These are phyloP conservation scores for Lycopodina hypogea DNA, from an alignment of 37 sponge, comb jelly and placozoan species.

Conservation along the genomic window DNA sequence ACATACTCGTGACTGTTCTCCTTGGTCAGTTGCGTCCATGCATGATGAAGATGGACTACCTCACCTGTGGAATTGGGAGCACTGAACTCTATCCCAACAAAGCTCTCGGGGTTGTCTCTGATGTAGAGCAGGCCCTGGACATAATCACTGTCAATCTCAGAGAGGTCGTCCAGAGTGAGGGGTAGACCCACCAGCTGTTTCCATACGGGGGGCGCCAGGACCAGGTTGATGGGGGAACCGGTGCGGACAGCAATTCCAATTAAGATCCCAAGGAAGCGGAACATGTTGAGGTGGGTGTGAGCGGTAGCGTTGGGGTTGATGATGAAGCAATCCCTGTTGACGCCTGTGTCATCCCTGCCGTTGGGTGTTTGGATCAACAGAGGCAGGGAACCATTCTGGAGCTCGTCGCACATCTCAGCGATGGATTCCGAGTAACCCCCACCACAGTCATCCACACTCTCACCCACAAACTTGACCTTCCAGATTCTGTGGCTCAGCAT, in stretches of 20 bases:
- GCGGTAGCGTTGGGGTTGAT: slow-evolving; percentile 80
- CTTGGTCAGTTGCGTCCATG: slow-evolving; percentile 60
- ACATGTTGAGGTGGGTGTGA: slow-evolving; percentile 84
- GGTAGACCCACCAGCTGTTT: slow-evolving; percentile 84
- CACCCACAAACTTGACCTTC: slow-evolving; percentile 97
- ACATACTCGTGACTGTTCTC: slow-evolving; percentile 84
- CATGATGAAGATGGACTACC: slow-evolving; percentile 70
- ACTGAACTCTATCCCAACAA: slow-evolving; percentile 83
- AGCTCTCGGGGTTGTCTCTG: slow-evolving; percentile 77
- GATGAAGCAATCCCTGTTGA: slow-evolving; percentile 93
- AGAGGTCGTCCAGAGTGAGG: slow-evolving; percentile 78
- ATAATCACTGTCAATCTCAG: slow-evolving; percentile 90
- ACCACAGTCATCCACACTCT: slow-evolving; percentile 95
- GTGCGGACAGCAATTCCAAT: slow-evolving; percentile 90
- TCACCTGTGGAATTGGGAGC: slow-evolving; percentile 86
- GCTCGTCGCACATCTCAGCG: slow-evolving; percentile 96
- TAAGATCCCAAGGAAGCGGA: slow-evolving; percentile 84
- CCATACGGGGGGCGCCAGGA: slow-evolving; percentile 93
- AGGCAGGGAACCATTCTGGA: slow-evolving; percentile 86
- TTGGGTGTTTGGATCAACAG: slow-evolving; percentile 94
- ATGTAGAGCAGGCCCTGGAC: slow-evolving; percentile 76
- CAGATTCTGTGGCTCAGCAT: slow-evolving; percentile 88
- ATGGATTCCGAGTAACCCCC: slow-evolving; percentile 96
- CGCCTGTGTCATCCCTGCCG: slow-evolving; percentile 90
- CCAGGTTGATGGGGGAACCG: slow-evolving; percentile 81